Conservation (phyloP, 2,113 vertebrate species). For the Seriola aureovittata region DNA sequence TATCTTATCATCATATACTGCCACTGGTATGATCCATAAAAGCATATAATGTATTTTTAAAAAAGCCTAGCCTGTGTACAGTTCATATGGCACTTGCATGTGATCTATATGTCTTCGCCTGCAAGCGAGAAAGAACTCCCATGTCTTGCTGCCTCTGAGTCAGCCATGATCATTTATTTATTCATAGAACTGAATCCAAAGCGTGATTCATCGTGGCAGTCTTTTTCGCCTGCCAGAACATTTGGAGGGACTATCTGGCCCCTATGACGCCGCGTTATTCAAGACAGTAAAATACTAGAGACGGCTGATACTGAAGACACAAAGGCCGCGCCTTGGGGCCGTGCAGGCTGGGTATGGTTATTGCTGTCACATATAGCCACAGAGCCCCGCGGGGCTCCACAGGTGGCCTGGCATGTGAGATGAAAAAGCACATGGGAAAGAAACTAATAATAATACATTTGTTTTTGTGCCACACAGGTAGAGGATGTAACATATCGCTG, state of each 20-base stretch:
- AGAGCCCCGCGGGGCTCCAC: constrained; percentile 35
- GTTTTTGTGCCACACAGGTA: constrained; percentile 19
- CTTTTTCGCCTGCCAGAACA: constrained; percentile 59
- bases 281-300: constrained; percentile 71
- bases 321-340: constrained; percentile 55
- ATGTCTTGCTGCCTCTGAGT: constrained; percentile 20
- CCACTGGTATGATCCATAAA: constrained; percentile 21
- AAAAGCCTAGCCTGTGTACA: not conserved
- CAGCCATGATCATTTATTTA: constrained; percentile 59
- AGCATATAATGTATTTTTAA: constrained; percentile 36
- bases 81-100: constrained; percentile 3
- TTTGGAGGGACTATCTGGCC: constrained; percentile 71
- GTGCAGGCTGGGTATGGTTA: constrained; percentile 48
- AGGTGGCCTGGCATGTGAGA: constrained; percentile 45
- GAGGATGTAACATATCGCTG: constrained; percentile 12
- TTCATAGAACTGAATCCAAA: constrained; percentile 50
- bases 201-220: constrained; percentile 57
- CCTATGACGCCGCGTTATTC: constrained; percentile 67
- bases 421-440: constrained; percentile 19
- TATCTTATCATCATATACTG: constrained; percentile 11
- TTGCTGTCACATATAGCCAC: constrained; percentile 46
- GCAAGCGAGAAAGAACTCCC: constrained; percentile 15
- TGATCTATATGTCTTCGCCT: constrained; percentile 33
- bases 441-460: constrained; percentile 13
- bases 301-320: constrained; percentile 69